Conservation (phyloP, 1,140 invertebrate genomes). For the Gerris buenoi region DNA sequence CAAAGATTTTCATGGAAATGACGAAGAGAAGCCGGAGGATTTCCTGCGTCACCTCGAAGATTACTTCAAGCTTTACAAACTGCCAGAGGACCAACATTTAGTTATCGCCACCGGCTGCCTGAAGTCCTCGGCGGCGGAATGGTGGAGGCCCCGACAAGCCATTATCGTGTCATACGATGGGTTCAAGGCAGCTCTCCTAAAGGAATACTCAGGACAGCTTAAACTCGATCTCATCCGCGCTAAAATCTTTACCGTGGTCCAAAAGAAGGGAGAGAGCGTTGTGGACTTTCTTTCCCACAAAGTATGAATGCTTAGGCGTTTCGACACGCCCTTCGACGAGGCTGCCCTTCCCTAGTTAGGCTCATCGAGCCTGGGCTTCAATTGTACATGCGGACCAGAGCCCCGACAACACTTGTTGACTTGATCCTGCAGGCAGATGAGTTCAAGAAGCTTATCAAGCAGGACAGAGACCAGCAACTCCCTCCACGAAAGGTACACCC, state of each 20-base stretch:
- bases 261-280: not conserved
- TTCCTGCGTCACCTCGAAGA: not conserved
- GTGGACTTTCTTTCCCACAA: not conserved
- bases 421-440: not conserved
- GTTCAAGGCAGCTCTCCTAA: not conserved
- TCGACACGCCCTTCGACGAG: not conserved
- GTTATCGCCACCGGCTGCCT: not conserved
- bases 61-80: not conserved
- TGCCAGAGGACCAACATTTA: not conserved
- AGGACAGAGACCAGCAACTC: not conserved
- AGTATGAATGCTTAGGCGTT: not conserved
- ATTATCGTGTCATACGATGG: not conserved
- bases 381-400: not conserved
- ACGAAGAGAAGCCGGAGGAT: not conserved
- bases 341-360: not conserved
- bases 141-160: not conserved
- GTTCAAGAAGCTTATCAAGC: not conserved
- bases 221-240: not conserved
- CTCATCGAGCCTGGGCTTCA: not conserved
- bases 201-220: not conserved
- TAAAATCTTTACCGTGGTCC: not conserved
- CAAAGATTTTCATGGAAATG: not conserved
- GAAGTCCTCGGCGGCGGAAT: not conserved
- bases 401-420: not conserved
- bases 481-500: not conserved